A percentile compares a stretch with the other conserved stretches of the same genome.
These are phyloP conservation scores for Cremastinae sp. DNA, from an alignment of 2,888 invertebrate genomes.

Conservation along the genomic window DNA sequence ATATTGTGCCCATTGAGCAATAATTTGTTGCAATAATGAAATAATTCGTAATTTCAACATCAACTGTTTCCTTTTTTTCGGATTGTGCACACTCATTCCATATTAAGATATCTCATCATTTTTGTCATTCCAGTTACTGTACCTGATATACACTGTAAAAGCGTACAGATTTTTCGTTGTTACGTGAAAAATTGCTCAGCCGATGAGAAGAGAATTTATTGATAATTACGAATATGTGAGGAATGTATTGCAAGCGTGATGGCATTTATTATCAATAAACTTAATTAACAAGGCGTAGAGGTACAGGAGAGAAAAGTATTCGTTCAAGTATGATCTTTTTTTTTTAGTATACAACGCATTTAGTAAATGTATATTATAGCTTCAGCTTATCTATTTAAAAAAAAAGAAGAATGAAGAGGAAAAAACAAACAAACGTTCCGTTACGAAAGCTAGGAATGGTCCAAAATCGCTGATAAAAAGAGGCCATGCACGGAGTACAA, in stretches of 20 bases:
- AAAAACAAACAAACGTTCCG: too few relatives aligned
- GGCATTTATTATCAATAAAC: conserved; percentile 81
- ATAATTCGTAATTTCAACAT: conserved; percentile 16
- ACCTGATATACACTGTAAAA: conserved; percentile 35
- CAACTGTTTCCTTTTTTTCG: conserved; percentile 18
- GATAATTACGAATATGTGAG: conserved; percentile 62
- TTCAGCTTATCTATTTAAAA: conserved; percentile 75
- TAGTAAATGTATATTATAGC: conserved; percentile 75
- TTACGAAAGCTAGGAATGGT: conserved; percentile 74
- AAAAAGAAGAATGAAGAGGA: too few relatives aligned
- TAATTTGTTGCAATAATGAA: conserved; percentile 20
- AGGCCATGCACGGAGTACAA: conserved; percentile 25
- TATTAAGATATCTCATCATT: conserved; percentile 16
- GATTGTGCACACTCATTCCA: conserved; percentile 18
- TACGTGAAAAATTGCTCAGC: conserved; percentile 11
- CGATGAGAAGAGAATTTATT: conserved; percentile 14
- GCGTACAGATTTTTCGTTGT: conserved; percentile 19
- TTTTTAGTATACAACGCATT: conserved; percentile 70
- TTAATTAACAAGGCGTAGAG: conserved; percentile 80
- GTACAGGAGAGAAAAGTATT: conserved; percentile 79
- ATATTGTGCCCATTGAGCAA: conserved; percentile 14
- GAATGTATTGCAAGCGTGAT: conserved; percentile 78
- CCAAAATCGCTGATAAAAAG: conserved; percentile 55
- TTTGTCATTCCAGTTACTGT: conserved; percentile 35
- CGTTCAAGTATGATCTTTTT: conserved; percentile 73